Evolutionary conservation across 2,888 invertebrate genomes (phyloP), one percentile per base, ranked within the genome.

Genomic region (Eupithecia abbreviata): DNA sequence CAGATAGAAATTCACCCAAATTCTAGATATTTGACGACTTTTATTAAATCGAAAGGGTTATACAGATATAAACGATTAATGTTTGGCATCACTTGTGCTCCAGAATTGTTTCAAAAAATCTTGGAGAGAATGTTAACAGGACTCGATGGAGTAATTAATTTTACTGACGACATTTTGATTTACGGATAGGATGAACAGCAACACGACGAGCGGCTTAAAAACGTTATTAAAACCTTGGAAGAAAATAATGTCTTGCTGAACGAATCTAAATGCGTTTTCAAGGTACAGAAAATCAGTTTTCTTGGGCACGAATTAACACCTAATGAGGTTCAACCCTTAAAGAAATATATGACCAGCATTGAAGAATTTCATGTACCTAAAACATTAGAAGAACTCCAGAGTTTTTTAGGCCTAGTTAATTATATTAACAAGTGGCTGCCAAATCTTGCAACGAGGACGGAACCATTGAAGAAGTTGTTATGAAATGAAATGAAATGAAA

Each of bases 1-100:
- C 85, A 85, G 42, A 0, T 85, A 1, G 84, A 85, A 71, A 4
- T 85, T 0, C 66, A 77, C 3, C 76, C 70, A 6, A 72, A 83
- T 30, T 78, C 71, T 0, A 77, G 65, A 30, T 30, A 65, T 18
- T 30, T 65, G 30, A 65, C 65, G 30, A 65, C 65, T 1, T 65
- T 65, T 10, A 65, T 65, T 18, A 65, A 30, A 18, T 18, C 65
- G 0, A 65, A 65, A 65, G 58, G 58, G 18, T 18, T 62, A 15
- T 62, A 62, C 18, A 15, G 10, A 65, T 58, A 58, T 15, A 58
- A 58, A 58, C 15, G n/a, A 18, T 30, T 65, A 9, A 88, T 88
- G 86, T 91, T 90, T 77, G 90, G 90, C 0, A 86, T 92, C 12
- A 84, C 83, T 2, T 90, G 89, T 72, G 93, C 93, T 5, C 88